These are phyloP conservation scores for Upupa epops DNA, from an alignment of 2,113 vertebrate genomes.

Conservation along the genomic window DNA sequence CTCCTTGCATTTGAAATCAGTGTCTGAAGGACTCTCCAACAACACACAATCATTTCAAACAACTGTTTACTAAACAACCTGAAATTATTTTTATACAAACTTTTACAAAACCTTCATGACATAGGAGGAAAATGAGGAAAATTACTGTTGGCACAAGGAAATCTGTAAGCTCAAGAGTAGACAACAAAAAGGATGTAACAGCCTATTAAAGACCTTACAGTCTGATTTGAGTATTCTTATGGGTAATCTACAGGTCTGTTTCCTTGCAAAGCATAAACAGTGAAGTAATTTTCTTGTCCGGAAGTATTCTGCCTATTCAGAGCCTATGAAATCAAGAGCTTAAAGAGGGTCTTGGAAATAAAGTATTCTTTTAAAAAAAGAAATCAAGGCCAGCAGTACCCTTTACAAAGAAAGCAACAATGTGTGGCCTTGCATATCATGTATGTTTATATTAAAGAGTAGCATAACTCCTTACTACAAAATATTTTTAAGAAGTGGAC, in stretches of 20 bases:
- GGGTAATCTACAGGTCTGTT: neutral
- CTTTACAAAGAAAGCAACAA: slow-evolving; percentile 33
- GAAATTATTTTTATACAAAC: neutral
- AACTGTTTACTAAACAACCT: neutral
- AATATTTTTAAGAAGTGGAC: slow-evolving; percentile 50
- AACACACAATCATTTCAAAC: neutral
- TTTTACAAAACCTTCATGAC: neutral
- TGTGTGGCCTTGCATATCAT: slow-evolving; percentile 52
- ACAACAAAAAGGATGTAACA: too few species aligned
- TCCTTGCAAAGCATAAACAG: neutral
- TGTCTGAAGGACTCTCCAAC: neutral
- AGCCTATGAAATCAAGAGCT: neutral
- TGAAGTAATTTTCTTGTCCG: neutral
- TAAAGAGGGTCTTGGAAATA: neutral
- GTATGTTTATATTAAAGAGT: slow-evolving; percentile 34
- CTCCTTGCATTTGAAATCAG: neutral
- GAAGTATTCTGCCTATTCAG: neutral
- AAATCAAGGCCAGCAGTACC: slow-evolving; percentile 20
- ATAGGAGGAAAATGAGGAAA: neutral
- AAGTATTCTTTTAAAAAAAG: neutral
- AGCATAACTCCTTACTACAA: slow-evolving; percentile 38
- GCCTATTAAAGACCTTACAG: too few species aligned
- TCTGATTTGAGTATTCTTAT: too few species aligned
- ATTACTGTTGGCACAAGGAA: too few species aligned
- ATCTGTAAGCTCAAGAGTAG: too few species aligned